Base-by-base conservation (phyloP, 2,888 invertebrate genomes). In the Entomobrya proxima region DNA sequence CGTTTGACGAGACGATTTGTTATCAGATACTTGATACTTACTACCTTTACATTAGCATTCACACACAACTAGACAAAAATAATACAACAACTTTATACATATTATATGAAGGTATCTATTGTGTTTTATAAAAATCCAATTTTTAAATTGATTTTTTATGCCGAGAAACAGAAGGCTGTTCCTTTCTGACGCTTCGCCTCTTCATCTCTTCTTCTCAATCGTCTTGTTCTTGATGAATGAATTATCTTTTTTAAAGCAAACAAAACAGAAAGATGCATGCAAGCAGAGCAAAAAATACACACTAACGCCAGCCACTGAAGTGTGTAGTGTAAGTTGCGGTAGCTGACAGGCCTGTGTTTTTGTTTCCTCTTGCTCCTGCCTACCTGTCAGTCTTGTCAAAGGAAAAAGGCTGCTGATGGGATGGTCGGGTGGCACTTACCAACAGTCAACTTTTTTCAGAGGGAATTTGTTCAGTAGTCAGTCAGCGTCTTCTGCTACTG, bases 301-400 rank as follows among this genome's bases (percentile, higher is more conserved):
- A 32, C 24, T 52, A 7, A 44, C 58, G 44, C 35, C 24, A 13
- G 35, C n/a, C n/a, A n/a, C n/a, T 61, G 67, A 50, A 80, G 81
- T 81, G 81, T 61, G 67, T 37, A 81, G 82, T 75, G 82, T 82
- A 82, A 82, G 82, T 76, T 82, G 75, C 82, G 75, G 82, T 82
- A 82, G 82, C 82, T 82, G 82, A 82, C 82, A 82, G 82, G 64
- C 75, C 52, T 64, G 75, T 82, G 82, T 81, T 81, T 82, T 82
- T 82, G 82, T 82, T 82, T 82, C 75, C 82, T 82, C 82, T 82
- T 76, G 82, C 67, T 75, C n/a, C 82, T 64, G 76, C 82, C 82
- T 82, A 82, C 82, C 86, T 86, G 86, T 86, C 86, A 86, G 61
- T 37, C 81, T 69, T 77, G 86, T 86, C 86, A 86, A 86, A 79